Percentiles rank a stretch among this genome's conserved stretches.
Evolutionary conservation across 2,113 vertebrate genomes (phyloP).

Genomic region (Salvator merianae): DNA sequence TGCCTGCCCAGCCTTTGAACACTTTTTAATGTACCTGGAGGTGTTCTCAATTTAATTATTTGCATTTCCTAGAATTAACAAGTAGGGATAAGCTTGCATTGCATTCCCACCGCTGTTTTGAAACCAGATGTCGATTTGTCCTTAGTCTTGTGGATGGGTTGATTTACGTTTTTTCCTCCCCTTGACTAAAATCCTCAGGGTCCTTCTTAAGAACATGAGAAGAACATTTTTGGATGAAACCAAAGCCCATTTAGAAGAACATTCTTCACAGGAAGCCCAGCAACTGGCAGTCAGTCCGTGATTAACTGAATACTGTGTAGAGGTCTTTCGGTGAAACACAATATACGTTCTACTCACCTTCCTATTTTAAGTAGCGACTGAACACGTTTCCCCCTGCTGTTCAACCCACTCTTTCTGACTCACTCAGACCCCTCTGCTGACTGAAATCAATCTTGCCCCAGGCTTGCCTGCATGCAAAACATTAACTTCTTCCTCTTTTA

Average conservation of each 20-base stretch:
- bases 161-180: too few relatives aligned
- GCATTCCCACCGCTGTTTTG: too few relatives aligned
- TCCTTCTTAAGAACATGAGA: background rate
- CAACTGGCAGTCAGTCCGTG: background rate
- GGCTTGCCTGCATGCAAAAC: background rate
- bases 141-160: too few relatives aligned
- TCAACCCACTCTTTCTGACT: background rate
- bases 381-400: rapidly evolving
- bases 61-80: too few relatives aligned
- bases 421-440: background rate
- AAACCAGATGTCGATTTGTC: too few relatives aligned
- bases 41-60: too few relatives aligned
- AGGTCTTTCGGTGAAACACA: background rate
- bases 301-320: background rate
- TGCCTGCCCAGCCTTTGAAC: too few relatives aligned
- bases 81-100: too few relatives aligned
- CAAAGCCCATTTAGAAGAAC: background rate
- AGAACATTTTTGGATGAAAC: background rate
- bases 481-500: background rate
- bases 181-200: too few relatives aligned
- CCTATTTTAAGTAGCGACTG: rapidly evolving
- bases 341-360: background rate
- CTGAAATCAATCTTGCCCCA: background rate
- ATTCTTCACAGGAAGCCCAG: background rate
- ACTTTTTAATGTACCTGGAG: too few relatives aligned